These are phyloP conservation scores for Craniophora ligustri DNA, from an alignment of 2,888 invertebrate genomes.

Conservation along the genomic window DNA sequence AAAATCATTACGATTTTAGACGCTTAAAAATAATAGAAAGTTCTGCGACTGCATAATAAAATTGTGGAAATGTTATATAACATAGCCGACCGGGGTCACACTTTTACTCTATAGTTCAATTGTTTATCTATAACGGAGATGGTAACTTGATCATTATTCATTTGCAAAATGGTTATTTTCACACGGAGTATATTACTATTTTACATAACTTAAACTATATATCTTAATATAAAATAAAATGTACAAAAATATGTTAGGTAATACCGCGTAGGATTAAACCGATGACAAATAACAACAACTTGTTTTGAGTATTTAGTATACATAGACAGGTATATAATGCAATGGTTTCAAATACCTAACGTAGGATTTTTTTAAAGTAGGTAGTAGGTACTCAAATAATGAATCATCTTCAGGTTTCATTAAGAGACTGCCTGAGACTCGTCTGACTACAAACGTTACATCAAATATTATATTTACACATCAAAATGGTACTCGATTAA, in stretches of 20 bases:
- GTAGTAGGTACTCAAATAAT: no score
- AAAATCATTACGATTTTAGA: constrained; percentile 48
- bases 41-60: constrained; percentile 55
- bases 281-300: no score
- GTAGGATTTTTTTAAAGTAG: no score
- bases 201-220: constrained; percentile 43
- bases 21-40: constrained; percentile 67
- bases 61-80: constrained; percentile 67
- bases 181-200: constrained; percentile 46
- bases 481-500: no score
- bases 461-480: no score
- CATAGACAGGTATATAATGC: no score
- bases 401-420: neutral
- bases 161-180: constrained; percentile 55
- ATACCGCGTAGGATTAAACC: no score
- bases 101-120: constrained; percentile 69
- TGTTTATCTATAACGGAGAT: constrained; percentile 67
- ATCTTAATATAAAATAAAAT: constrained; percentile 19
- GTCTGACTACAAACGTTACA: no score
- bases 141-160: constrained; percentile 56
- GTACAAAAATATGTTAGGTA: neutral
- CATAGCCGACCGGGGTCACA: constrained; percentile 61
- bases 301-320: no score
- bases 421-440: no score
- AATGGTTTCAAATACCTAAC: no score